These are phyloP conservation scores for Lichenostomus cassidix DNA, from an alignment of 2,113 vertebrate genomes.

Conservation along the genomic window DNA sequence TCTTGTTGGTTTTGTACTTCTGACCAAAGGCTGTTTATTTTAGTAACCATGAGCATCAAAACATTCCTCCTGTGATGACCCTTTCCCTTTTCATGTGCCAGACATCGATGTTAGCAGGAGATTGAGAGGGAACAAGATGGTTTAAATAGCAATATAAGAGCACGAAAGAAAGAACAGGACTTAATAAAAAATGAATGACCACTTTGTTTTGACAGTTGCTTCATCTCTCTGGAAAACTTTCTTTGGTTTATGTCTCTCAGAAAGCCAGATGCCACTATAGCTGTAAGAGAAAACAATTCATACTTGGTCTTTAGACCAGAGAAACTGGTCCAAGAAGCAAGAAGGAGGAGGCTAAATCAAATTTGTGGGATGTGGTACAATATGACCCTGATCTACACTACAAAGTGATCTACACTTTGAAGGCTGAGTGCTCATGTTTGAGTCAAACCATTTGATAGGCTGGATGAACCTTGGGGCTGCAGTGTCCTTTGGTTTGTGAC, in stretches of 20 bases:
- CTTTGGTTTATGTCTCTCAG: neutral
- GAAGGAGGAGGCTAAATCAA: neutral
- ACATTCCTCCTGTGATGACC: neutral
- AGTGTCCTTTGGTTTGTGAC: neutral
- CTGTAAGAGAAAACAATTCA: neutral
- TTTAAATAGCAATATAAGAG: neutral
- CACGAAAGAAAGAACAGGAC: neutral
- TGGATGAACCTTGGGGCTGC: neutral
- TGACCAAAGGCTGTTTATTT: neutral
- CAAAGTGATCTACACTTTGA: too few relatives aligned
- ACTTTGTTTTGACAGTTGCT: neutral
- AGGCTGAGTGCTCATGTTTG: neutral
- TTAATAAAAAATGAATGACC: neutral
- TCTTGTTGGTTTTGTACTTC: neutral
- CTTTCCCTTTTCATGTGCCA: neutral
- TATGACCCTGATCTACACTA: accelerated
- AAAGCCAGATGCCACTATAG: neutral
- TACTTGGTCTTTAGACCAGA: neutral
- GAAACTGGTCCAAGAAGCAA: neutral
- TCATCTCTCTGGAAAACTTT: neutral
- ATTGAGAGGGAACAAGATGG: neutral
- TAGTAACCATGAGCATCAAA: neutral
- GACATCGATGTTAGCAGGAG: neutral
- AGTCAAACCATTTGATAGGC: accelerated
- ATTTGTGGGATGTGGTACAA: neutral